Percentiles rank a stretch among this genome's conserved stretches.
phyloP scores from a whole-genome alignment of 2,888 invertebrate species.

The Drosophila buzzatii region DNA sequence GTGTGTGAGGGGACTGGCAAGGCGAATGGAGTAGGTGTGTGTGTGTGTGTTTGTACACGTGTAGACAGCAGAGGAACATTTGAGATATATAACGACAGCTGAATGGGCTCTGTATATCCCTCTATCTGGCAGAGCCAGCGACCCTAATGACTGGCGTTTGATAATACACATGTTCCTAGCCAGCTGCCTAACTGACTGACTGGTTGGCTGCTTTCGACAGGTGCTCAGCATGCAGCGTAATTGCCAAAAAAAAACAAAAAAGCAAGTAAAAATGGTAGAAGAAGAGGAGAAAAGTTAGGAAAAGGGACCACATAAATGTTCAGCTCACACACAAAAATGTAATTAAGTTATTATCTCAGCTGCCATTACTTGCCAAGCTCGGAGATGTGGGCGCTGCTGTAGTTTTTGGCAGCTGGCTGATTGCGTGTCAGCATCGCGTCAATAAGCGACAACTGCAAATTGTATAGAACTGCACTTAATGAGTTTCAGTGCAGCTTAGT shows the following conservation, averaged over 20 bases:
- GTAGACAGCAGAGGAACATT: constrained; percentile 57
- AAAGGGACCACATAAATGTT: constrained; percentile 20
- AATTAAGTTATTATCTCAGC: constrained; percentile 77
- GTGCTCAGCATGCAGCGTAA: constrained; percentile 65
- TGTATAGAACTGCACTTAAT: constrained; percentile 42
- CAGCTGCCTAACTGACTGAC: constrained; percentile 14
- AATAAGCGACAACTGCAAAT: constrained; percentile 35
- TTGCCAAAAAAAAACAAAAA: constrained; percentile 55
- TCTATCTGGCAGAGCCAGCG: constrained; percentile 9
- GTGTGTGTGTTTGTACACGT: constrained; percentile 57
- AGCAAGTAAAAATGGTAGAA: not conserved
- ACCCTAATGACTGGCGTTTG: constrained; percentile 73
- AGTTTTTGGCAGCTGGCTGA: constrained; percentile 71
- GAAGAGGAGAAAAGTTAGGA: not conserved
- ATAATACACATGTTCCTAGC: constrained; percentile 74
- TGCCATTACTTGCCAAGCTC: constrained; percentile 19
- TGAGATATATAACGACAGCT: constrained; percentile 71
- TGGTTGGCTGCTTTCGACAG: constrained; percentile 59
- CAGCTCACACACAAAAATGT: constrained; percentile 60
- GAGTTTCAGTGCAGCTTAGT: constrained; percentile 16
- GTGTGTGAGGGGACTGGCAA: constrained; percentile 4
- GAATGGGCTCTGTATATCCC: constrained; percentile 22
- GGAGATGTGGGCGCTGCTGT: constrained; percentile 17
- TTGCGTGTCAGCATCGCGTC: constrained; percentile 69
- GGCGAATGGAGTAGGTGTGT: constrained; percentile 1